Evolutionary conservation across 2,113 vertebrate species (phyloP).

Genomic region (Labeo rohita): DNA sequence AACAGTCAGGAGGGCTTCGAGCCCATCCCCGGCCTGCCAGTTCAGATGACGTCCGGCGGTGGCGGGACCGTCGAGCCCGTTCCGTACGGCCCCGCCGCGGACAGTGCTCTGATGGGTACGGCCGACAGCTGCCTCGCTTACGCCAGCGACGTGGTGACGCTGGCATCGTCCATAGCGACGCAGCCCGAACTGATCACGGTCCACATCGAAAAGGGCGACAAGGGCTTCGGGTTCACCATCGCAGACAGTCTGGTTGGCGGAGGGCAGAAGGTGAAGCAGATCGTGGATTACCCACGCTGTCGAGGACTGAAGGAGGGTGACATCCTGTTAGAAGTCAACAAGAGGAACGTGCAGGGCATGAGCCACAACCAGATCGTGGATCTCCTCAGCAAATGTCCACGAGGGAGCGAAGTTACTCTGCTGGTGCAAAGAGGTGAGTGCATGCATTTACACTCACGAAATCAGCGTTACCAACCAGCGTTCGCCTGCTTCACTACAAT

Average conservation of each 20-base stretch:
- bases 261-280: conserved; percentile 95
- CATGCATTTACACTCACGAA: neutral
- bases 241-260: conserved; percentile 94
- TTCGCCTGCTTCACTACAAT: no score
- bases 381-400: conserved; percentile 94
- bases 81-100: conserved; percentile 85
- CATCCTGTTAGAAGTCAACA: conserved; percentile 96
- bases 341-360: conserved; percentile 95
- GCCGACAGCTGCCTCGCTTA: conserved; percentile 86
- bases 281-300: conserved; percentile 95
- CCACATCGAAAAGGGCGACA: conserved; percentile 97
- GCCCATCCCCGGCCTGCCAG: conserved; percentile 76
- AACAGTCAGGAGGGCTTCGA: conserved; percentile 94
- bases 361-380: conserved; percentile 98
- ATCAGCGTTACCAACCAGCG: neutral
- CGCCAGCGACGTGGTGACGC: conserved; percentile 88
- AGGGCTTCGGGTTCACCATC: conserved; percentile 98
- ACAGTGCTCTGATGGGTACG: conserved; percentile 67
- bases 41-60: conserved; percentile 49
- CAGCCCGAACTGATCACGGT: conserved; percentile 98
- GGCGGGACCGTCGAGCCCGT: conserved; percentile 70
- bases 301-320: conserved; percentile 93
- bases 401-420: conserved; percentile 94
- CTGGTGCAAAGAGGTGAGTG: conserved; percentile 93
- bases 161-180: conserved; percentile 95